These are phyloP conservation scores for Acanthis flammea DNA, from an alignment of 2,797 vertebrate genomes.

Conservation along the genomic window DNA sequence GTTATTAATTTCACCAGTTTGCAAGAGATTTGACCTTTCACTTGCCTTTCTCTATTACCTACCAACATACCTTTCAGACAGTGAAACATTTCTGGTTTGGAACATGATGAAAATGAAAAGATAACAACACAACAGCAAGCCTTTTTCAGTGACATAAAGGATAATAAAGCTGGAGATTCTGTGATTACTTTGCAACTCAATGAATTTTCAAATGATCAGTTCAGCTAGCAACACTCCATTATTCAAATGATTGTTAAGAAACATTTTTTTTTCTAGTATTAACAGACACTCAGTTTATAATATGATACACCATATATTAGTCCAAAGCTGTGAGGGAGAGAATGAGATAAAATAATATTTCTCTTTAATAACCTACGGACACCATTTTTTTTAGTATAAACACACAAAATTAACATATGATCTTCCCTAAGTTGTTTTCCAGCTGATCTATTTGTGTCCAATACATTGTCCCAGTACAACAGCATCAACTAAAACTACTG, in stretches of 20 bases:
- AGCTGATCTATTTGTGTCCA: background rate
- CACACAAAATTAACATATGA: background rate
- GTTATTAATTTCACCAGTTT: background rate
- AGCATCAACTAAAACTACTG: background rate
- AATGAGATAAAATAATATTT: background rate
- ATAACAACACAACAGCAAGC: background rate
- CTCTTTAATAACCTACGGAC: background rate
- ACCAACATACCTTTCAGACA: constrained; percentile 8
- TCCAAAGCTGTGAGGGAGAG: background rate
- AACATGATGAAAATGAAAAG: constrained; percentile 29
- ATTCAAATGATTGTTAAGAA: background rate
- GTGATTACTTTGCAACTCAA: background rate
- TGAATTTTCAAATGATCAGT: background rate
- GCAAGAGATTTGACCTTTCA: constrained; percentile 25
- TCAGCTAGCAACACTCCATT: background rate
- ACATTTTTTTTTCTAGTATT: background rate
- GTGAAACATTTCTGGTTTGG: background rate
- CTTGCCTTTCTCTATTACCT: background rate
- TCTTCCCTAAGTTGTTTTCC: background rate
- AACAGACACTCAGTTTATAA: background rate
- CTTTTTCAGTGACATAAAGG: background rate
- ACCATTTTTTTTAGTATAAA: background rate
- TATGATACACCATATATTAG: background rate
- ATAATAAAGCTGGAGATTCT: background rate
- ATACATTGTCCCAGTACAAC: background rate